These are phyloP conservation scores for Camelus dromedarius DNA, from an alignment of 2,113 vertebrate genomes.

Conservation along the genomic window DNA sequence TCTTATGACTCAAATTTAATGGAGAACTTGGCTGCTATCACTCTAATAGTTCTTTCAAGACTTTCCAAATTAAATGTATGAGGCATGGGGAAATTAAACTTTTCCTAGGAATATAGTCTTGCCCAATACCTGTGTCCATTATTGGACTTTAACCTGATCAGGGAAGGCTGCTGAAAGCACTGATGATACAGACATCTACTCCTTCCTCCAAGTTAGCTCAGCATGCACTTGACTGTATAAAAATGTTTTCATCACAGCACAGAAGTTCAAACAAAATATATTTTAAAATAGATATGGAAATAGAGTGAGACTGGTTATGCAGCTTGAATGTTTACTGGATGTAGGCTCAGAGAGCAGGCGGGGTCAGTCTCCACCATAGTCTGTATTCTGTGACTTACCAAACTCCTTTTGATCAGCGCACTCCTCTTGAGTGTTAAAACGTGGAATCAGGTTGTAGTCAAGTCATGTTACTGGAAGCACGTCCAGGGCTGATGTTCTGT, in stretches of 20 bases:
- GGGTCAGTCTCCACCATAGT: not conserved
- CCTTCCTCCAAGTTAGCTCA: conserved; percentile 58
- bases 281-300: conserved; percentile 48
- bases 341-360: not conserved
- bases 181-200: conserved; percentile 40
- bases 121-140: conserved; percentile 68
- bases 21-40: conserved; percentile 61
- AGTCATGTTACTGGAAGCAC: not conserved
- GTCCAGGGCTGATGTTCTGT: not conserved
- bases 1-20: conserved; percentile 54
- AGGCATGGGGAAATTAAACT: conserved; percentile 60
- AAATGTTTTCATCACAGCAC: conserved; percentile 65
- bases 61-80: conserved; percentile 53
- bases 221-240: conserved; percentile 45
- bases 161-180: conserved; percentile 57
- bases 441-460: not conserved
- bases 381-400: not conserved
- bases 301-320: conserved; percentile 1
- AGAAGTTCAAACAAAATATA: conserved; percentile 68
- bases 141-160: conserved; percentile 64
- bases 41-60: conserved; percentile 53
- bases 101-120: conserved; percentile 48
- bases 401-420: not conserved
- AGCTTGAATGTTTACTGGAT: not conserved
- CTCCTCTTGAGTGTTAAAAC: not conserved